Percentiles rank a stretch among this genome's conserved stretches.
These are phyloP conservation scores for Oxytorus armatus DNA, from an alignment of 2,888 invertebrate genomes.

Conservation along the genomic window DNA sequence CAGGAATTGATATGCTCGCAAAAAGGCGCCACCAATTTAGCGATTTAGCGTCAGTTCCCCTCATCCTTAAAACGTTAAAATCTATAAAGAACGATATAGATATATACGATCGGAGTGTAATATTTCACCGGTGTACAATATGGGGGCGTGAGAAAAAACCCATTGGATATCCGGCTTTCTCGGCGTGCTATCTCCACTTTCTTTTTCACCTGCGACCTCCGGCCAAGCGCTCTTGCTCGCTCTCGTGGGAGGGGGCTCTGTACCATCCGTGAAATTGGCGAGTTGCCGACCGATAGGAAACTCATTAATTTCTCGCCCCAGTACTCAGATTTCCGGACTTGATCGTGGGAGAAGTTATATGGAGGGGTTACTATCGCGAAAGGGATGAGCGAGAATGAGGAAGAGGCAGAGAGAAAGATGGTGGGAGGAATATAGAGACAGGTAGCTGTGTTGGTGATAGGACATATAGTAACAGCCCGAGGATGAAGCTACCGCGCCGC, in stretches of 20 bases:
- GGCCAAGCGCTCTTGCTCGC: slow-evolving; percentile 4
- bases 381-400: slow-evolving; percentile 20
- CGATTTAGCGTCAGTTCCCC: slow-evolving; percentile 3
- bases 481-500: slow-evolving; percentile 27
- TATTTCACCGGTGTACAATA: slow-evolving; percentile 18
- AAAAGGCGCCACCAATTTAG: not conserved
- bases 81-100: not conserved
- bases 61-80: not conserved
- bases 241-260: slow-evolving; percentile 36
- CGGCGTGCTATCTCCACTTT: slow-evolving; percentile 11
- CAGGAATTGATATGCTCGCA: not conserved
- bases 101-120: not conserved
- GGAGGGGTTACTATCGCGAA: slow-evolving; percentile 1
- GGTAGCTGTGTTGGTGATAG: slow-evolving; percentile 25
- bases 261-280: slow-evolving; percentile 67
- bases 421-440: slow-evolving; percentile 1
- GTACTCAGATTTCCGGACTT: slow-evolving; percentile 70
- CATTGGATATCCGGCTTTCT: slow-evolving; percentile 23
- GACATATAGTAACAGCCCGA: slow-evolving; percentile 15
- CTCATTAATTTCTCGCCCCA: slow-evolving; percentile 74
- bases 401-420: slow-evolving; percentile 23
- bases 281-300: slow-evolving; percentile 70
- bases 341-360: slow-evolving; percentile 49
- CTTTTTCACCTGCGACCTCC: slow-evolving; percentile 52
- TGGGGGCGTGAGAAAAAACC: slow-evolving; percentile 23